Base-by-base conservation (phyloP, 2,797 vertebrate species). In the Chelonia mydas region DNA sequence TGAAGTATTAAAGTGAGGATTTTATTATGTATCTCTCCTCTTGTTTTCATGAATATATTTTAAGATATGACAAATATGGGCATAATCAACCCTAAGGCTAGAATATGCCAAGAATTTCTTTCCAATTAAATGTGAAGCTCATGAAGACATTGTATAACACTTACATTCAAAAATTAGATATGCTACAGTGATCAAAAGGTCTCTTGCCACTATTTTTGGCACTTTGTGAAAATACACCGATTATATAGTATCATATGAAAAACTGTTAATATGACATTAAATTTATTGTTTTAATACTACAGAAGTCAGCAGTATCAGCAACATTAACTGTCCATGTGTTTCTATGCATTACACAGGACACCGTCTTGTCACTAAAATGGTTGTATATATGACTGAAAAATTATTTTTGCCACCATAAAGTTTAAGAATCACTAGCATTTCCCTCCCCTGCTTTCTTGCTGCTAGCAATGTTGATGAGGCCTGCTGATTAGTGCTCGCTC, bases 121-220 rank as follows among this genome's bases (percentile, higher is more conserved):
- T 89, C 47, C 57, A 94, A 31, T 96, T 95, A 93, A 95, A 93
- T 91, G 47, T 82, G 77, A 96, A 87, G 84, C 15, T 25, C 61
- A 28, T 77, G 77, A 95, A 94, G 28, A 83, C 3, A 88, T 86
- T 90, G 61, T 74, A 2, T 81, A 79, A n/a, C 89, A 81, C 37
- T 81, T 95, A 25, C 81, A 84, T 49, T 93, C 16, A 25, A 72
- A 57, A 87, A 87, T 87, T 87, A 25, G 7, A 74, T 87, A 10
- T 16, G 37, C 47, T 96, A 17, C 45, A 68, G 47, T 50, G 27
- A 92, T 96, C 77, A 88, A 91, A 95, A 94, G 61, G 45, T 57
- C 7, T 53, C 28, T 59, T 88, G 79, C 86, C 12, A 0, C 78
- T 81, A n/a, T 81, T 96, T 93, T 94, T 92, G 61, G 81, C 47